Evolutionary conservation across 2,797 vertebrate genomes (phyloP).

Genomic region (Rhinophrynus dorsalis): DNA sequence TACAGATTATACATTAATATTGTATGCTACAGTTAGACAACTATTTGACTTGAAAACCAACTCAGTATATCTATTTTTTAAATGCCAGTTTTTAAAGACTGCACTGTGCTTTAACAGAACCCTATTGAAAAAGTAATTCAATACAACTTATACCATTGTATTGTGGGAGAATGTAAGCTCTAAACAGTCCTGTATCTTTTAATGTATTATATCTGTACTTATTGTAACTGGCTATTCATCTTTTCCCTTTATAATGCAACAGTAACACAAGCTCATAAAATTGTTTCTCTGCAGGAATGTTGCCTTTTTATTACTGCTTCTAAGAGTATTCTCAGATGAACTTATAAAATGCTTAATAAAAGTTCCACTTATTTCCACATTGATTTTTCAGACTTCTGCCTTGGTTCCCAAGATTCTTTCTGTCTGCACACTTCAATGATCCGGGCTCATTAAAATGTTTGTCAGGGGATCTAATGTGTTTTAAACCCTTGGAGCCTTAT

Average conservation of each 20-base stretch:
- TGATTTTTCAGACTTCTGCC: slow-evolving; percentile 45
- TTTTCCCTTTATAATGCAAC: slow-evolving; percentile 47
- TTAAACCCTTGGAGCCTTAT: not conserved
- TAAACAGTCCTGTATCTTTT: slow-evolving; percentile 53
- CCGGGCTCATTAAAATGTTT: slow-evolving; percentile 17
- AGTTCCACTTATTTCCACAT: slow-evolving; percentile 50
- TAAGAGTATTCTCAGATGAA: slow-evolving; percentile 57
- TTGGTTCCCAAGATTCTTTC: slow-evolving; percentile 50
- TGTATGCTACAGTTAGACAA: slow-evolving; percentile 47
- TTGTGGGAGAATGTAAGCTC: slow-evolving; percentile 33
- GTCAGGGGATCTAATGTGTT: not conserved
- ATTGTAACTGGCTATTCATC: slow-evolving; percentile 55
- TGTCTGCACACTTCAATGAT: slow-evolving; percentile 36
- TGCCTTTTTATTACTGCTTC: slow-evolving; percentile 56
- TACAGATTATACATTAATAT: slow-evolving; percentile 55
- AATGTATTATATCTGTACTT: slow-evolving; percentile 49
- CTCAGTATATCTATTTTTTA: slow-evolving; percentile 51
- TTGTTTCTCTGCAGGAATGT: slow-evolving; percentile 53
- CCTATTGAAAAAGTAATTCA: slow-evolving; percentile 63
- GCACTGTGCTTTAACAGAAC: slow-evolving; percentile 61
- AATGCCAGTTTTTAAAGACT: slow-evolving; percentile 51
- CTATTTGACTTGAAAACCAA: slow-evolving; percentile 44
- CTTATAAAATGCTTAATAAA: slow-evolving; percentile 51
- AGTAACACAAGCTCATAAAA: slow-evolving; percentile 58
- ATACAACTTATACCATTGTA: slow-evolving; percentile 54